Percentiles rank a stretch among this genome's conserved stretches.
phyloP scores from a whole-genome alignment of 2,797 vertebrate species.

The Falco concolor region DNA sequence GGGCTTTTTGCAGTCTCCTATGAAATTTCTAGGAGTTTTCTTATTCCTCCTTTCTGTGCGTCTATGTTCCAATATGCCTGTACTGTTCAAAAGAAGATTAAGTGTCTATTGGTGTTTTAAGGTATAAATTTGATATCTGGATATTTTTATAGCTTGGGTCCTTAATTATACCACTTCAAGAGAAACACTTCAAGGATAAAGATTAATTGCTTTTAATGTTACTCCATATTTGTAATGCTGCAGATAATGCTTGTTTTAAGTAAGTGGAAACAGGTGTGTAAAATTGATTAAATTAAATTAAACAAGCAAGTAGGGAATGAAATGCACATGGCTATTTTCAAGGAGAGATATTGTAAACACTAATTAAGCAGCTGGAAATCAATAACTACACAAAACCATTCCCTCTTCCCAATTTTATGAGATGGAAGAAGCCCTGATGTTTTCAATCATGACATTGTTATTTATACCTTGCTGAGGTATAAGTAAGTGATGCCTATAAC shows the following conservation, averaged over 20 bases:
- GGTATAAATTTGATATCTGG: not conserved
- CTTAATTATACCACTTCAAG: constrained; percentile 1
- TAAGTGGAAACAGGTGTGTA: constrained; percentile 73
- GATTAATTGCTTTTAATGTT: constrained; percentile 52
- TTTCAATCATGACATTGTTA: constrained; percentile 26
- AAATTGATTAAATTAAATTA: constrained; percentile 69
- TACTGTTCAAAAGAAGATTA: not conserved
- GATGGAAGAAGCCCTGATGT: not conserved
- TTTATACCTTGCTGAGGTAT: not conserved
- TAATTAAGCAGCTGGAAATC: constrained; percentile 70
- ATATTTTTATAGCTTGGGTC: not conserved
- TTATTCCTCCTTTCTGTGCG: not conserved
- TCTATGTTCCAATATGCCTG: not conserved
- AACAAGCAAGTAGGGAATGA: constrained; percentile 42
- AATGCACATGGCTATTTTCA: constrained; percentile 63
- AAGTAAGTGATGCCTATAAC: not conserved
- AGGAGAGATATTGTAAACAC: constrained; percentile 63
- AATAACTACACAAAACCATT: constrained; percentile 58
- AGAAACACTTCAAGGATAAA: constrained; percentile 2
- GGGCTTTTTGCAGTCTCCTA: not conserved
- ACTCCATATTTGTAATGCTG: constrained; percentile 58
- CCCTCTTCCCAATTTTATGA: constrained; percentile 33
- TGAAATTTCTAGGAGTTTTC: not conserved
- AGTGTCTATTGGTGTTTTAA: not conserved
- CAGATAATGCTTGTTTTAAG: constrained; percentile 67